These are phyloP conservation scores for Urocitellus parryii DNA, from an alignment of 2,113 vertebrate genomes.

Conservation along the genomic window DNA sequence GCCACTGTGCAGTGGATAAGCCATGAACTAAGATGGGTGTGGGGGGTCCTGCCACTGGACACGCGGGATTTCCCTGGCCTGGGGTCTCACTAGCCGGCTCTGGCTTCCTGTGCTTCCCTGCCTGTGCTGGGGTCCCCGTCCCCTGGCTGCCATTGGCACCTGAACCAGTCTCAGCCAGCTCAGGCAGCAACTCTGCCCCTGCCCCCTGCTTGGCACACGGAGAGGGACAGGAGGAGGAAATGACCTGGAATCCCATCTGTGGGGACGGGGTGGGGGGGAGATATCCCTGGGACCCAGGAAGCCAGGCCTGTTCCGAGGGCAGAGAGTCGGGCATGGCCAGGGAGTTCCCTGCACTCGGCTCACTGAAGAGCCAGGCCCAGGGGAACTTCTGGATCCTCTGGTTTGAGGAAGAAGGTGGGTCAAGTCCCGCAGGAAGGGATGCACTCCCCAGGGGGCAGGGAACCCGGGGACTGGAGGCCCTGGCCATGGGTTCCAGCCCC, in stretches of 20 bases:
- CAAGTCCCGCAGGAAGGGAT: not conserved
- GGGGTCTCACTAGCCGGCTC: not conserved
- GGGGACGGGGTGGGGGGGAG: not conserved
- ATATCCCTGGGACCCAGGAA: not conserved
- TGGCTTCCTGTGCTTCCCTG: not conserved
- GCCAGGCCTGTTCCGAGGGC: not conserved
- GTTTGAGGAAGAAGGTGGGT: not conserved
- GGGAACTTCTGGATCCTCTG: not conserved
- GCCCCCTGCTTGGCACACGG: not conserved
- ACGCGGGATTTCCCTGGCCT: accelerated
- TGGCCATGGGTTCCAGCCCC: not conserved
- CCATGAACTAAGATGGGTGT: not conserved
- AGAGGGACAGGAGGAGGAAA: not conserved
- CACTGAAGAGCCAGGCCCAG: not conserved
- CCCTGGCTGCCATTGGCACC: not conserved
- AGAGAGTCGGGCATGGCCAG: not conserved
- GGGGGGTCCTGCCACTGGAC: not conserved
- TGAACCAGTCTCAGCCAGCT: not conserved
- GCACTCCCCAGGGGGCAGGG: not conserved
- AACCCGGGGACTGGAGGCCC: not conserved
- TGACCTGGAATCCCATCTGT: not conserved
- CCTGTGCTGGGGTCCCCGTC: not conserved
- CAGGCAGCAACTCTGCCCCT: too few relatives aligned
- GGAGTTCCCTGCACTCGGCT: not conserved
- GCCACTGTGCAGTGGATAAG: not conserved